Percentiles rank a stretch among this genome's conserved stretches.
phyloP scores from a whole-genome alignment of 1,140 invertebrate species.

The Drosophila ananassae region DNA sequence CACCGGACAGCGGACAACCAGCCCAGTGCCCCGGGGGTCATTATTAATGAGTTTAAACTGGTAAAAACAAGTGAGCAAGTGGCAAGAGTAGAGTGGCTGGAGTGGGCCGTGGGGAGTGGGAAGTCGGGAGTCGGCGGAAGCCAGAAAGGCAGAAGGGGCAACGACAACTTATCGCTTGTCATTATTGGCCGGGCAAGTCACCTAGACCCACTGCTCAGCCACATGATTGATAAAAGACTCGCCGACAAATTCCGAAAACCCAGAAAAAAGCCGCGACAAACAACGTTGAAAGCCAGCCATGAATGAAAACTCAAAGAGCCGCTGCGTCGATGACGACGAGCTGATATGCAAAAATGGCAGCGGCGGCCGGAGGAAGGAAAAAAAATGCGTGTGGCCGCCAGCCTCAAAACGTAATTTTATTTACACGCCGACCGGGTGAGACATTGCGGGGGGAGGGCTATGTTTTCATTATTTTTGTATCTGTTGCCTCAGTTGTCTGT shows the following conservation, averaged over 20 bases:
- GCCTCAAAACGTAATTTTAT: slow-evolving; percentile 75
- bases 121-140: background rate
- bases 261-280: slow-evolving; percentile 48
- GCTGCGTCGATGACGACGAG: slow-evolving; percentile 35
- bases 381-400: slow-evolving; percentile 72
- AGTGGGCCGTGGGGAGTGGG: background rate
- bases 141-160: slow-evolving; percentile 3
- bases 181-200: slow-evolving; percentile 77
- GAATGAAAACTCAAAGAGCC: slow-evolving; percentile 77
- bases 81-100: background rate
- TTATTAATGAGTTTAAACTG: slow-evolving; percentile 76
- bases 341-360: slow-evolving; percentile 62
- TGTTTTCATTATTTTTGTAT: background rate
- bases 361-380: slow-evolving; percentile 16
- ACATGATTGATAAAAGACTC: slow-evolving; percentile 78
- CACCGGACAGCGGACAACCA: background rate
- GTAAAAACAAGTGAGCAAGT: slow-evolving; percentile 48
- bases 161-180: slow-evolving; percentile 76
- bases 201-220: slow-evolving; percentile 49
- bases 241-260: slow-evolving; percentile 69
- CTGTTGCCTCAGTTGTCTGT: slow-evolving; percentile 62
- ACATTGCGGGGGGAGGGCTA: slow-evolving; percentile 2
- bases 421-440: slow-evolving; percentile 52
- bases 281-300: slow-evolving; percentile 66
- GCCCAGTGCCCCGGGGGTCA: slow-evolving; percentile 53